Evolutionary conservation across 1,140 invertebrate species (phyloP).

Genomic region (Sweltsa coloradensis): DNA sequence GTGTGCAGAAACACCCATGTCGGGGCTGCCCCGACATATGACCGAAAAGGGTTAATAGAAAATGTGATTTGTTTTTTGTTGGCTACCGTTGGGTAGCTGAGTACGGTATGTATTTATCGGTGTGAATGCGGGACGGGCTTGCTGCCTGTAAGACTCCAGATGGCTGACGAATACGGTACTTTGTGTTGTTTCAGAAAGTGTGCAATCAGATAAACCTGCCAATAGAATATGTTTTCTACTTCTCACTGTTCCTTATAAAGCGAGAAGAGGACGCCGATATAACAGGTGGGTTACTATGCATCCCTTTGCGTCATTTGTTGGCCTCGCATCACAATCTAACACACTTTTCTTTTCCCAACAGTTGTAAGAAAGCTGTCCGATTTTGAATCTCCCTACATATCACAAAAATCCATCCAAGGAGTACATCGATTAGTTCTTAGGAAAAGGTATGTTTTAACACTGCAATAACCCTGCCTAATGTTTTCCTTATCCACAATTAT

Average conservation of each 20-base stretch:
- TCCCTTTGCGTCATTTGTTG: conserved; percentile 9
- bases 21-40: too few species aligned
- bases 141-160: too few species aligned
- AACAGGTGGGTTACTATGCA: conserved; percentile 35
- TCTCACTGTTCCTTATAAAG: conserved; percentile 75
- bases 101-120: too few species aligned
- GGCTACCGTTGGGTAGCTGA: too few species aligned
- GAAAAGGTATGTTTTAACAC: conserved; percentile 44
- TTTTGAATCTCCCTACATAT: conserved; percentile 93
- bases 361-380: conserved; percentile 81
- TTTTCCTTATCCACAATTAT: background rate
- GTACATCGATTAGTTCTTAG: conserved; percentile 58
- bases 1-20: too few species aligned
- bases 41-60: too few species aligned
- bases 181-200: conserved; percentile 45
- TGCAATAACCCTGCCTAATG: background rate
- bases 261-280: conserved; percentile 59
- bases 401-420: conserved; percentile 50
- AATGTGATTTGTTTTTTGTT: too few species aligned
- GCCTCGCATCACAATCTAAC: background rate
- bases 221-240: conserved; percentile 67
- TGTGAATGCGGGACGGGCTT: too few species aligned
- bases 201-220: conserved; percentile 64
- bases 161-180: conserved; percentile 3
- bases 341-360: conserved; percentile 29